Percentiles rank a stretch among this genome's conserved stretches.
phyloP scores from a whole-genome alignment of 2,797 vertebrate genomes.

The Lindbergichthys nudifrons region DNA sequence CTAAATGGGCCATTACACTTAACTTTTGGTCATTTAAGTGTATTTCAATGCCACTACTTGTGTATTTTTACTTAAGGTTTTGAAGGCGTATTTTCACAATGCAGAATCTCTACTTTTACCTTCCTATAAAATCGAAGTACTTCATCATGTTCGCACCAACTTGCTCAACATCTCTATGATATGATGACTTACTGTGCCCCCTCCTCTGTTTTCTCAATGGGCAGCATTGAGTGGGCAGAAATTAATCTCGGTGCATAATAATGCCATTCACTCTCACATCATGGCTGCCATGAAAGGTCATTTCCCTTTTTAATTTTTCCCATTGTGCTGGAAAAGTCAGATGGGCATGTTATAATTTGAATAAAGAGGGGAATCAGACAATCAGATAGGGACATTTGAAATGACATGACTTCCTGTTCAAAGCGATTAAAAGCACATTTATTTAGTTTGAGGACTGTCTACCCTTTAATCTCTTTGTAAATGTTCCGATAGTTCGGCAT shows the following conservation, averaged over 20 bases:
- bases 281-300: slow-evolving; percentile 85
- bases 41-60: too few relatives aligned
- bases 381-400: slow-evolving; percentile 87
- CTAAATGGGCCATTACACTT: too few relatives aligned
- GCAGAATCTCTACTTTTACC: too few relatives aligned
- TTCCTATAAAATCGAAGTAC: too few relatives aligned
- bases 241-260: slow-evolving; percentile 86
- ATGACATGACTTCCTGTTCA: slow-evolving; percentile 87
- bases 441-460: slow-evolving; percentile 86
- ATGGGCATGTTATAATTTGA: slow-evolving; percentile 90
- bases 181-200: slow-evolving; percentile 55
- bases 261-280: slow-evolving; percentile 86
- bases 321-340: slow-evolving; percentile 87
- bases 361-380: slow-evolving; percentile 88
- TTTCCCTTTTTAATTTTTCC: slow-evolving; percentile 88
- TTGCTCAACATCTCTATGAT: slow-evolving; percentile 62
- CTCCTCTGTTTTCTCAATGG: slow-evolving; percentile 79
- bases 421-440: slow-evolving; percentile 89
- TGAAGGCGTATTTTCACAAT: too few relatives aligned
- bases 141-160: neutral
- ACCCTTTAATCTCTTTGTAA: slow-evolving; percentile 87
- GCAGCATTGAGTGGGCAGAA: slow-evolving; percentile 78
- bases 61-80: too few relatives aligned
- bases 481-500: slow-evolving; percentile 82
- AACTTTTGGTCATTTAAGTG: too few relatives aligned